A percentile compares a stretch with the other conserved stretches of the same genome.
phyloP scores from a whole-genome alignment of 2,797 vertebrate species.

The Amblyraja radiata region DNA sequence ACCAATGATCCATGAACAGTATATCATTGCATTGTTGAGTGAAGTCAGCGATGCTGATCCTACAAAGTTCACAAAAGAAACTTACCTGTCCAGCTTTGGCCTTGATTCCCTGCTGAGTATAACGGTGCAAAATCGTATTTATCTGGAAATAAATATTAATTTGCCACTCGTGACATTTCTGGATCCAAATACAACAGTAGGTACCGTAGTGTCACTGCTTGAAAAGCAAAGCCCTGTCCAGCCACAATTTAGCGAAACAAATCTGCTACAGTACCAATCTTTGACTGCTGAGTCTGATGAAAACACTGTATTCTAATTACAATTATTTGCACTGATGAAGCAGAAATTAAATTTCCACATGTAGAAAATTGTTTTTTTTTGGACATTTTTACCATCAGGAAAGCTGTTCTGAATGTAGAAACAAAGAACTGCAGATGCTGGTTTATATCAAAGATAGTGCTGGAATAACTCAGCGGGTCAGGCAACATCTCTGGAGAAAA shows the following conservation, averaged over 20 bases:
- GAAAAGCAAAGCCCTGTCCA: conserved; percentile 43
- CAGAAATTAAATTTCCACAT: neutral
- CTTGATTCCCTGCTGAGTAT: conserved; percentile 80
- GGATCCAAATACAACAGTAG: conserved; percentile 65
- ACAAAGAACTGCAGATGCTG: too few relatives aligned
- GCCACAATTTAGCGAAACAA: neutral
- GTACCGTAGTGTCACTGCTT: conserved; percentile 53
- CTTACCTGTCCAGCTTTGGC: conserved; percentile 57
- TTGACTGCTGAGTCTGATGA: neutral
- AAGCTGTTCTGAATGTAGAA: neutral
- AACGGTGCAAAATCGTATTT: conserved; percentile 71
- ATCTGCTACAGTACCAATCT: neutral
- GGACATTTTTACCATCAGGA: too few relatives aligned
- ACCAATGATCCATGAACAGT: conserved; percentile 54
- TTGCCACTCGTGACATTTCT: conserved; percentile 68
- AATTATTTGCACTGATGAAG: neutral
- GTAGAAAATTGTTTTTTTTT: neutral
- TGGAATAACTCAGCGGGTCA: too few relatives aligned
- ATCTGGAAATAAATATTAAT: conserved; percentile 59
- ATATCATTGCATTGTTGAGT: conserved; percentile 55
- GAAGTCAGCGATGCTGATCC: conserved; percentile 50
- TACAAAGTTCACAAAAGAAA: conserved; percentile 58
- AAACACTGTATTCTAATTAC: neutral
- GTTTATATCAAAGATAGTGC: too few relatives aligned
- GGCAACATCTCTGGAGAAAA: too few relatives aligned